Percentiles rank a stretch among this genome's conserved stretches.
Conservation (phyloP, 1,140 invertebrate species). For the Fopius arisanus region DNA sequence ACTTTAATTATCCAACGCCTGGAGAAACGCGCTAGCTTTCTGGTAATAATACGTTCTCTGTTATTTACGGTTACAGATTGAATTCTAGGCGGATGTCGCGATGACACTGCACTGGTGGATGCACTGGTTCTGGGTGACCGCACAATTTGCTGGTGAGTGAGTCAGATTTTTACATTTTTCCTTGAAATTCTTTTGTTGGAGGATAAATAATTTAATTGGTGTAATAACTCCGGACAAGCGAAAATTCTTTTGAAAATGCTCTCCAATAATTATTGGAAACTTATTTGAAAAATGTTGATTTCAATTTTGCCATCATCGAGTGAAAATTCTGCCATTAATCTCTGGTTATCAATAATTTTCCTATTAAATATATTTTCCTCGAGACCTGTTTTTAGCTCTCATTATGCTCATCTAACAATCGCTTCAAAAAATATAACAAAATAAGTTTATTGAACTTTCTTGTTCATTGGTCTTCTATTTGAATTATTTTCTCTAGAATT, state of each 20-base stretch:
- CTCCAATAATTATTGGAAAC: background rate
- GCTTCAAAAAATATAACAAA: too few species aligned
- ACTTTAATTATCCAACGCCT: background rate
- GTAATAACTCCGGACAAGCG: background rate
- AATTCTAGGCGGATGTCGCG: constrained; percentile 60
- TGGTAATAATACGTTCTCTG: background rate
- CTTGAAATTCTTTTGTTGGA: background rate
- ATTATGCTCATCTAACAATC: too few species aligned
- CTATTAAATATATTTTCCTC: background rate
- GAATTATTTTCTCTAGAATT: too few species aligned
- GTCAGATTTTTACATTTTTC: background rate
- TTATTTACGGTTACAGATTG: constrained; percentile 38
- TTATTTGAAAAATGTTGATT: too few species aligned
- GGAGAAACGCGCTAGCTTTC: background rate
- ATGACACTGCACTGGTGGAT: constrained; percentile 77
- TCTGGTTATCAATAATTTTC: background rate
- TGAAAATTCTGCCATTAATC: too few species aligned
- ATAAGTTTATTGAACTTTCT: too few species aligned
- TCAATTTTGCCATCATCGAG: too few species aligned
- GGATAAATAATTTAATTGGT: background rate
- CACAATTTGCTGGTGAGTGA: constrained; percentile 61
- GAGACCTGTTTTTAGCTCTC: too few species aligned
- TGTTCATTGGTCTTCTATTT: too few species aligned
- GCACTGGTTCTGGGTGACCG: constrained; percentile 77
- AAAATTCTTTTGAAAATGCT: background rate